phyloP scores from a whole-genome alignment of 1,140 invertebrate species.

The Mizuhopecten yessoensis region DNA sequence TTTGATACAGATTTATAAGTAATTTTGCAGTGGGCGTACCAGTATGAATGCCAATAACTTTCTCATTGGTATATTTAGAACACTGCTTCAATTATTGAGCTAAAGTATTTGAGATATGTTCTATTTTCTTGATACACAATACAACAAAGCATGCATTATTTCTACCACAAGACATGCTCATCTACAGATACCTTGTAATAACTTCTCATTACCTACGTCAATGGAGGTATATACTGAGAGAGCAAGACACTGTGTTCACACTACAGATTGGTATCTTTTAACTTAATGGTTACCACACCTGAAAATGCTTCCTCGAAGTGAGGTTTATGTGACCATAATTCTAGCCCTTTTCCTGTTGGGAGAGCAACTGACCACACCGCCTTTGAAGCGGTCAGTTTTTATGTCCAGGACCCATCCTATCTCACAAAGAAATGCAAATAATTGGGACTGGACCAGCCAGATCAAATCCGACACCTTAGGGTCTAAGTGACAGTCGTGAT shows the following conservation, averaged over 20 bases:
- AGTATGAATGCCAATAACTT: too few species aligned
- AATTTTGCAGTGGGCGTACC: too few species aligned
- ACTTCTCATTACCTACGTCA: neutral
- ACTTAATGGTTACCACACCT: constrained; percentile 31
- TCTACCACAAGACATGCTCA: too few species aligned
- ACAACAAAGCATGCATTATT: neutral
- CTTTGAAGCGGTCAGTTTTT: constrained; percentile 9
- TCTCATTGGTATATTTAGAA: too few species aligned
- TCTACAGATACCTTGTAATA: neutral
- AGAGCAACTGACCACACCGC: constrained; percentile 30
- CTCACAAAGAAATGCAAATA: constrained; percentile 39
- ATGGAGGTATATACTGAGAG: neutral
- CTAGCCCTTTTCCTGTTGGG: neutral
- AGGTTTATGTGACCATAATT: constrained; percentile 38
- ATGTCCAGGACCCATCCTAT: constrained; percentile 24
- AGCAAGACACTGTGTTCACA: neutral
- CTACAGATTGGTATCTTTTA: neutral
- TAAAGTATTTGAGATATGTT: neutral
- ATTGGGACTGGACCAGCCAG: neutral
- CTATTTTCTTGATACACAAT: neutral
- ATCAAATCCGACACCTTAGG: neutral
- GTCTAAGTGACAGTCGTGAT: neutral
- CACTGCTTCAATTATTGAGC: too few species aligned
- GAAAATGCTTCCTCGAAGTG: neutral
- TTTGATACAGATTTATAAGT: too few species aligned